phyloP scores from a whole-genome alignment of 92 coral and sea anemone species.

The Siderastrea radians region DNA sequence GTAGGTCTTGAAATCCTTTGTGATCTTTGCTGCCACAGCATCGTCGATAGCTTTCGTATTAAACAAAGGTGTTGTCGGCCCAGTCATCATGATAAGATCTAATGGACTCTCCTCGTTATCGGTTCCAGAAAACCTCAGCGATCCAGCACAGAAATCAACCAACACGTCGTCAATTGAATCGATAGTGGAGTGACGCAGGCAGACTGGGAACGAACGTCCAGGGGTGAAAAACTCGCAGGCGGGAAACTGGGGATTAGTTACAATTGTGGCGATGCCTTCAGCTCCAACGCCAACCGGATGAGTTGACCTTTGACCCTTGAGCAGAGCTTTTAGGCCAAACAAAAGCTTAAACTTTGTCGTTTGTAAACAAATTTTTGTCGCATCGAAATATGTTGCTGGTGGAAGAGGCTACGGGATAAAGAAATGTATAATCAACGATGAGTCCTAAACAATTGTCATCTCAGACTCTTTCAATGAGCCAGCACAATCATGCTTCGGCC shows the following conservation, averaged over 20 bases:
- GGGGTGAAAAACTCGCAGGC: slow-evolving; percentile 58
- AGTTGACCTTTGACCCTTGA: slow-evolving; percentile 25
- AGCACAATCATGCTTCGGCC: no score
- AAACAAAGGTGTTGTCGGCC: slow-evolving; percentile 40
- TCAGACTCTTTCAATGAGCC: no score
- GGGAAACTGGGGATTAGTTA: slow-evolving; percentile 55
- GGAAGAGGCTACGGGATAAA: neutral
- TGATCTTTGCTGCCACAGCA: slow-evolving; percentile 11
- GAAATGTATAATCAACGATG: no score
- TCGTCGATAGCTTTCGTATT: slow-evolving; percentile 26
- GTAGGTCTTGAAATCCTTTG: slow-evolving; percentile 18
- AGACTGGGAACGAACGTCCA: slow-evolving; percentile 46
- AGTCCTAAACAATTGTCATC: no score
- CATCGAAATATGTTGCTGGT: neutral
- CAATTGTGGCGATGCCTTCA: slow-evolving; percentile 50
- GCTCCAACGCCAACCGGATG: slow-evolving; percentile 55
- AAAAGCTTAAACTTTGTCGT: slow-evolving; percentile 38
- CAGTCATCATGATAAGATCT: slow-evolving; percentile 56
- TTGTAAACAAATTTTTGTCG: neutral
- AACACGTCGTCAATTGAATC: slow-evolving; percentile 44
- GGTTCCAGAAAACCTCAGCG: slow-evolving; percentile 55
- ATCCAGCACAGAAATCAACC: slow-evolving; percentile 24
- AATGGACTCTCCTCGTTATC: slow-evolving; percentile 38
- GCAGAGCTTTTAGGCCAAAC: slow-evolving; percentile 31
- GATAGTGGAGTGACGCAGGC: slow-evolving; percentile 52